Conservation (phyloP, 2,797 vertebrate genomes). For the Cichlasoma orientale region DNA sequence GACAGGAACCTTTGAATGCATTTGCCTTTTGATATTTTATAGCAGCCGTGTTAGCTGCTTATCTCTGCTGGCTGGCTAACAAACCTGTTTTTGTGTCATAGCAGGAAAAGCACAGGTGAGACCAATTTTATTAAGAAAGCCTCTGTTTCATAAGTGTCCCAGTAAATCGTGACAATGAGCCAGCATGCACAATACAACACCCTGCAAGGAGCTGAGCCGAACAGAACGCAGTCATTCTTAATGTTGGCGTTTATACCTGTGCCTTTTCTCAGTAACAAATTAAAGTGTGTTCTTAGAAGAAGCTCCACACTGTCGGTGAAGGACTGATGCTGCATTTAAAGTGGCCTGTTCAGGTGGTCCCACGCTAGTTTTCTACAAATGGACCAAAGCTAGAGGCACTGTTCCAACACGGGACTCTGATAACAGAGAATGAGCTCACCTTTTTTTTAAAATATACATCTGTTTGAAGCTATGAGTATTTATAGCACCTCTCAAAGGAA, state of each 20-base stretch:
- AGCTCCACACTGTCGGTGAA: neutral
- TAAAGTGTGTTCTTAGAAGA: neutral
- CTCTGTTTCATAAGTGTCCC: neutral
- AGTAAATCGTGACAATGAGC: neutral
- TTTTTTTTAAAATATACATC: neutral
- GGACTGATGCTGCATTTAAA: neutral
- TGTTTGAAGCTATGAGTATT: fast-evolving
- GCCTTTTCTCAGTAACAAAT: neutral
- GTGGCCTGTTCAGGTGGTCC: neutral
- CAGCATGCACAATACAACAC: neutral
- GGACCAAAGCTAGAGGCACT: neutral
- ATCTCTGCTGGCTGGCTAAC: neutral
- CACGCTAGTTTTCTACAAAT: neutral
- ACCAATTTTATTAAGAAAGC: neutral
- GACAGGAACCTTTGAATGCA: neutral
- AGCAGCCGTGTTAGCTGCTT: neutral
- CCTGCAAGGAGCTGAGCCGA: neutral
- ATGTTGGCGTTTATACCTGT: neutral
- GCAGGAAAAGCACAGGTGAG: neutral
- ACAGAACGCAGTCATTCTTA: neutral
- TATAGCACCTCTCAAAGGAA: neutral
- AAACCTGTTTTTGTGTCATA: neutral
- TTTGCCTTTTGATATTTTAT: neutral
- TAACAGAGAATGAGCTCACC: neutral
- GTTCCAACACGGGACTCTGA: fast-evolving